Percentiles rank a stretch among this genome's conserved stretches.
Evolutionary conservation across 2,113 vertebrate genomes (phyloP).

Genomic region (Micromys minutus): DNA sequence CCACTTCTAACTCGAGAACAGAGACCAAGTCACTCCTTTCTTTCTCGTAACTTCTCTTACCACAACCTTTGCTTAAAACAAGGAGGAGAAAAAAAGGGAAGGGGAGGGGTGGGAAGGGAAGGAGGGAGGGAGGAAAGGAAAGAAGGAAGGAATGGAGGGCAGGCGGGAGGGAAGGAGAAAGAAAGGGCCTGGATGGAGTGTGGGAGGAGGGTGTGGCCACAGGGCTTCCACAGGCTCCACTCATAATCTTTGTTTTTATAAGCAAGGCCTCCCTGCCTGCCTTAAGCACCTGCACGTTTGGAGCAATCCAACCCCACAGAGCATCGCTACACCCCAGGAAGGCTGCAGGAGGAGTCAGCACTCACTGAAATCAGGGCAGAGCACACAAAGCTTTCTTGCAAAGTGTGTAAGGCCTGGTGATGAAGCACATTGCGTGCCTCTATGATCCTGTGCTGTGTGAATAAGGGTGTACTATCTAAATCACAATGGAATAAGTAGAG

Average conservation of each 20-base stretch:
- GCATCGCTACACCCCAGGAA: background rate
- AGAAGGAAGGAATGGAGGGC: no score
- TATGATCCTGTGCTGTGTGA: background rate
- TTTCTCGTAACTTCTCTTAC: slow-evolving; percentile 1
- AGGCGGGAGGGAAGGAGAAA: no score
- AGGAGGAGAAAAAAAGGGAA: background rate
- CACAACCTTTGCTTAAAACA: background rate
- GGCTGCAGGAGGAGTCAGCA: background rate
- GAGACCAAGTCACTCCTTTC: background rate
- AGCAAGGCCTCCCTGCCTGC: background rate
- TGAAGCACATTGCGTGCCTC: background rate
- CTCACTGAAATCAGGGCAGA: background rate
- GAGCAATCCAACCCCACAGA: background rate
- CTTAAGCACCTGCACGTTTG: background rate
- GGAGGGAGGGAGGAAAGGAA: no score
- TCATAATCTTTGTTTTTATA: background rate
- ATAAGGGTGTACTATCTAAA: background rate
- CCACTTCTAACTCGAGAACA: background rate
- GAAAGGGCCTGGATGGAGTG: no score
- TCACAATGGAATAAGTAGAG: background rate
- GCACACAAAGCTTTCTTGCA: background rate
- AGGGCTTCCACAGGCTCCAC: background rate
- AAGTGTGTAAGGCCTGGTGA: background rate
- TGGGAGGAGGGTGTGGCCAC: background rate
- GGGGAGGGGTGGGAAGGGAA: no score